phyloP scores from a whole-genome alignment of 2,797 vertebrate genomes.

The Meriones psammophilus region DNA sequence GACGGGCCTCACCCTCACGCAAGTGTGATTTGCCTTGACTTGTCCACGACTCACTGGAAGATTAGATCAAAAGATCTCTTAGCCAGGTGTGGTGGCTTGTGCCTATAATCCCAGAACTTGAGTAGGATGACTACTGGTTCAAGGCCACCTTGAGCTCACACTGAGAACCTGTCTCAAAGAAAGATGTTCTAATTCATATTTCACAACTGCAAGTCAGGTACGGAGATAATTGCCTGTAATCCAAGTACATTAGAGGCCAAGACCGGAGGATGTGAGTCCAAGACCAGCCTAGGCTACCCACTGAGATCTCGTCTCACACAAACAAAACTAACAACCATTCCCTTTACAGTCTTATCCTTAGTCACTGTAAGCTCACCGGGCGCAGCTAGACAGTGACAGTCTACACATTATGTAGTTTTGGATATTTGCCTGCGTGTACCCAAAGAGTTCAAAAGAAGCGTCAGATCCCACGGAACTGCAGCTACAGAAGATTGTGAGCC shows the following conservation, averaged over 20 bases:
- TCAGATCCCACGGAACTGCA: background rate
- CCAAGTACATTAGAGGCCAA: background rate
- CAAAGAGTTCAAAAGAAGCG: background rate
- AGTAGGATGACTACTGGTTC: background rate
- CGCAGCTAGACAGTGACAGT: background rate
- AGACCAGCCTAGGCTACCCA: background rate
- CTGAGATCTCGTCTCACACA: background rate
- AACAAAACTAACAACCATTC: slow-evolving; percentile 19
- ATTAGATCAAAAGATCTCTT: background rate
- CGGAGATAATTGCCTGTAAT: background rate
- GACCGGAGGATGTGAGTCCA: background rate
- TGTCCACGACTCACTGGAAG: background rate
- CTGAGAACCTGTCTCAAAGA: background rate
- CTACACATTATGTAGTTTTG: background rate
- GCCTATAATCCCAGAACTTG: background rate
- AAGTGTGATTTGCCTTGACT: background rate
- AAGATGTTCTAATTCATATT: background rate
- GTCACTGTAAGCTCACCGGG: background rate
- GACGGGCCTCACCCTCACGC: background rate
- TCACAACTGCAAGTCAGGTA: background rate
- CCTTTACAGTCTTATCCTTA: background rate
- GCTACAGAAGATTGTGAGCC: background rate
- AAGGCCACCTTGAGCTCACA: background rate
- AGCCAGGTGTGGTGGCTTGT: background rate
- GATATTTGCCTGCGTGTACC: background rate